These are phyloP conservation scores for Temnothorax ravouxi DNA, from an alignment of 2,888 invertebrate species.

Conservation along the genomic window DNA sequence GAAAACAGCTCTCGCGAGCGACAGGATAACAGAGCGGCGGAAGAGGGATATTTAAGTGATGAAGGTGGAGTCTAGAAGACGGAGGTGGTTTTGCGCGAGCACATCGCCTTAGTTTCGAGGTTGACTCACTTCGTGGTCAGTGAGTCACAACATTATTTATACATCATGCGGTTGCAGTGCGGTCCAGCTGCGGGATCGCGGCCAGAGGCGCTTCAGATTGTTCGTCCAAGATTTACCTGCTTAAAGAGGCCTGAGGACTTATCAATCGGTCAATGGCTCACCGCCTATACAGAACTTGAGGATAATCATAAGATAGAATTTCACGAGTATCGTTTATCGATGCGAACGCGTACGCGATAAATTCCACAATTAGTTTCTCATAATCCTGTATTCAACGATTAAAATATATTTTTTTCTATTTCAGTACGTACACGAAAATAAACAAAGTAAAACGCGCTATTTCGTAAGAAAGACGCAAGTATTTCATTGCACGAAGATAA, in stretches of 20 bases:
- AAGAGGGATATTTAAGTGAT: conserved; percentile 75
- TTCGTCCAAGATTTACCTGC: conserved; percentile 43
- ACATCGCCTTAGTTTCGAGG: conserved; percentile 71
- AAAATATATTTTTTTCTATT: neutral
- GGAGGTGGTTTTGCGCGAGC: conserved; percentile 57
- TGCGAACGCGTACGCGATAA: neutral
- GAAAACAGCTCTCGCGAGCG: conserved; percentile 47
- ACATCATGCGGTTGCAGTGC: conserved; percentile 64
- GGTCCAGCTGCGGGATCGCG: conserved; percentile 45
- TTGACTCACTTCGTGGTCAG: conserved; percentile 79
- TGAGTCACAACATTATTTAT: conserved; percentile 82
- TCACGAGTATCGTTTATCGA: neutral
- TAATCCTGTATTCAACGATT: neutral
- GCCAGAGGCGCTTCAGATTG: conserved; percentile 36
- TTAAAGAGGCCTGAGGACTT: conserved; percentile 54
- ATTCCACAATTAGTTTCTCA: neutral
- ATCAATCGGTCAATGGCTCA: conserved; percentile 23
- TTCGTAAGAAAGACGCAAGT: neutral
- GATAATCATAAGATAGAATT: neutral
- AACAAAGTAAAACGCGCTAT: neutral
- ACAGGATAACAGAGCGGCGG: conserved; percentile 70
- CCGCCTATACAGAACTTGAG: neutral
- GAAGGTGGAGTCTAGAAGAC: conserved; percentile 52
- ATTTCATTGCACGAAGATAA: neutral
- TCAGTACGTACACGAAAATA: neutral